These are phyloP conservation scores for Gorsachius goisagi DNA, from an alignment of 2,113 vertebrate genomes.

Conservation along the genomic window DNA sequence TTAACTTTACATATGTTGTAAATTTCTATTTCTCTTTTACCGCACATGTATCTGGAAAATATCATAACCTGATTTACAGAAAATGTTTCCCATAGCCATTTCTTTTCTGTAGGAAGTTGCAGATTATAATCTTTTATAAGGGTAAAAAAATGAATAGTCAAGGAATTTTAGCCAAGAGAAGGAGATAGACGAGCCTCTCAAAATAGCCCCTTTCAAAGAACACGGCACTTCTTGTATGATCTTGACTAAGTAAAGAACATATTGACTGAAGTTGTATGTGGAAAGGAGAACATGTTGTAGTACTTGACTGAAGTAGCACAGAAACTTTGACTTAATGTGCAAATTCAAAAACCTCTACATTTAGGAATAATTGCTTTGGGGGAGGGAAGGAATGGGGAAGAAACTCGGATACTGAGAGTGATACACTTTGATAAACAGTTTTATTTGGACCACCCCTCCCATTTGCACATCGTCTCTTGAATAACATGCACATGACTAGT, in stretches of 20 bases:
- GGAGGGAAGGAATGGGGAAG: neutral
- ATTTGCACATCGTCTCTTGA: neutral
- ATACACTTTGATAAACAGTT: neutral
- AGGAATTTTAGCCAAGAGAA: neutral
- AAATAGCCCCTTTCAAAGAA: neutral
- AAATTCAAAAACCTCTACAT: neutral
- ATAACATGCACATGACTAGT: neutral
- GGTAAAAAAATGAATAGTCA: neutral
- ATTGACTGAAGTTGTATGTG: neutral
- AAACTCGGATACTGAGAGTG: neutral
- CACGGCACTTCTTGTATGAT: neutral
- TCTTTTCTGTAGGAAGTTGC: neutral
- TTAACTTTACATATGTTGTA: slow-evolving; percentile 25
- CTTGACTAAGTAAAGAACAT: neutral
- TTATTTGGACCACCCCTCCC: neutral
- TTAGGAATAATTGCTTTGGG: neutral
- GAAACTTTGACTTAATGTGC: neutral
- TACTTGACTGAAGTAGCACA: neutral
- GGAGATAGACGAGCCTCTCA: neutral
- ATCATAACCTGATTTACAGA: slow-evolving; percentile 28
- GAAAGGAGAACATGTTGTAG: neutral
- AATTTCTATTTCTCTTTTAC: slow-evolving; percentile 20
- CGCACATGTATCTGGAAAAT: slow-evolving; percentile 21
- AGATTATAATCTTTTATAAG: neutral
- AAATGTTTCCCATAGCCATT: neutral